Evolutionary conservation across 2,888 invertebrate genomes (phyloP), one percentile per base, ranked within the genome.

Genomic region (Nephrocerus scutellatus): DNA sequence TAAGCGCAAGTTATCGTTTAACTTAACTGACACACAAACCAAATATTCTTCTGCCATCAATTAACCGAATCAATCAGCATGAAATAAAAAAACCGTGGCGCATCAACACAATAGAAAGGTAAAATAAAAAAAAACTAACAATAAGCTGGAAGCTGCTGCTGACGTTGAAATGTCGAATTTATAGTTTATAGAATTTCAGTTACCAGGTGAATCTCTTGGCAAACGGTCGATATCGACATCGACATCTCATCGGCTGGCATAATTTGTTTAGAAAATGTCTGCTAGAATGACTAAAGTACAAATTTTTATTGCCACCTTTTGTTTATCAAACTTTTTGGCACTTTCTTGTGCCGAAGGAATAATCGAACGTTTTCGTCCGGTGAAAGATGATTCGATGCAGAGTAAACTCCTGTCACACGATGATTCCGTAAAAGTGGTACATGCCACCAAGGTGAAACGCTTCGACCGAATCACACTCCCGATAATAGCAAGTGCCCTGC

Each of bases 401-500:
- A 33, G 4, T 38, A 32, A 8, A 42, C n/a, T n/a, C n/a, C n/a
- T n/a, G n/a, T n/a, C n/a, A n/a, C n/a, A 29, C 22, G 63, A 60
- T 41, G 66, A 60, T 4, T 44, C 44, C 16, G 50, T 64, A 18
- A 63, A 63, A 52, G 53, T 66, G 21, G 58, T 64, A 7, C 56
- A 62, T 30, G 67, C 65, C 30, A 59, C 61, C 15, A 66, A 66
- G 46, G 66, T 64, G 23, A 64, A 64, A 38, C 56, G 67, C 14
- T 60, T 57, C 36, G 66, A 63, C 13, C 54, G 64, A 1, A 39
- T 66, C 21, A 55, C 63, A 1, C 53, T 66, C 19, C 64, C 67
- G 0, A 29, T 46, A 23, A 23, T 46, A 1, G 36, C 31, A 8
- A 36, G 24, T 21, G 38, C 39, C n/a, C 24, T 25, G 6, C 41